Evolutionary conservation across 2,888 invertebrate genomes (phyloP).

Genomic region (Norana najaformis): DNA sequence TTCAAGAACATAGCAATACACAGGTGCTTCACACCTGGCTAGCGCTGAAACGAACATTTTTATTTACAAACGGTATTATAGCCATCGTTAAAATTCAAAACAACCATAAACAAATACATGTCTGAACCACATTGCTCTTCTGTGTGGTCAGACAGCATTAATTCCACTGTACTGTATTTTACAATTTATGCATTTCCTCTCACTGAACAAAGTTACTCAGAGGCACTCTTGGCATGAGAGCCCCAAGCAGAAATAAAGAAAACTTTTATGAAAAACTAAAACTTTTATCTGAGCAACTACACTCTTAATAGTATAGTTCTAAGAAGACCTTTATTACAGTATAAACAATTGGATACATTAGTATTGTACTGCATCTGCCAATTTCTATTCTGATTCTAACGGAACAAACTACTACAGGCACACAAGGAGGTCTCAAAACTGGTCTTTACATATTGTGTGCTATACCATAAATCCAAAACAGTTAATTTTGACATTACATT

Average conservation of each 20-base stretch:
- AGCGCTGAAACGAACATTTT: background rate
- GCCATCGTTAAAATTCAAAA: background rate
- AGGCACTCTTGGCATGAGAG: background rate
- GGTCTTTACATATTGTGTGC: background rate
- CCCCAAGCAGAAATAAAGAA: background rate
- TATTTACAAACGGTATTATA: background rate
- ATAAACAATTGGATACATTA: background rate
- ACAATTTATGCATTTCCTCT: too few relatives aligned
- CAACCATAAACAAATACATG: background rate
- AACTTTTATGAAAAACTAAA: background rate
- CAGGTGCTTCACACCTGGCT: background rate
- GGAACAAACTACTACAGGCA: background rate
- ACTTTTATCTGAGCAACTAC: background rate
- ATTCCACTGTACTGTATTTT: background rate
- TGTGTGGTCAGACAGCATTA: background rate
- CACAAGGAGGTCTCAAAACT: too few relatives aligned
- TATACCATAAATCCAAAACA: background rate
- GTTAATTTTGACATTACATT: background rate
- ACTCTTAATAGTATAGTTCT: background rate
- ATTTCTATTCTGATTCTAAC: background rate
- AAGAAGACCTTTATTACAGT: background rate
- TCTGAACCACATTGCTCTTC: background rate
- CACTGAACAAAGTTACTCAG: background rate
- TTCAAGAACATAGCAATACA: background rate
- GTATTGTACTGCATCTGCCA: background rate